These are phyloP conservation scores for Zygothrica quintamaculata DNA, from an alignment of 2,888 invertebrate genomes.

Conservation along the genomic window DNA sequence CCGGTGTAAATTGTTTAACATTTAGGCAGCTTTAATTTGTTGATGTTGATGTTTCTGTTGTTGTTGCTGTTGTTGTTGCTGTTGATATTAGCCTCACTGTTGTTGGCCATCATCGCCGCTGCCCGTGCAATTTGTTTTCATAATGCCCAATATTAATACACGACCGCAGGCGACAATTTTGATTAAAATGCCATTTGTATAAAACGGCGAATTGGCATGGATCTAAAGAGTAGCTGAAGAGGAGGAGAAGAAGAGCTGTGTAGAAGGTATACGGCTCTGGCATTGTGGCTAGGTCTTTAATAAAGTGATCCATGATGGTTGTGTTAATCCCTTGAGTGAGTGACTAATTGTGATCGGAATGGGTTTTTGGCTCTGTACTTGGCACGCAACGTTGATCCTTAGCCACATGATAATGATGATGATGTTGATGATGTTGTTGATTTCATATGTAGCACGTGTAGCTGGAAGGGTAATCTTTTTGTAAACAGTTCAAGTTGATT, in stretches of 20 bases:
- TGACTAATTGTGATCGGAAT: constrained; percentile 63
- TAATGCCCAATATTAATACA: constrained; percentile 71
- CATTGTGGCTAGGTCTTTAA: constrained; percentile 35
- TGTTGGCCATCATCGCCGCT: constrained; percentile 59
- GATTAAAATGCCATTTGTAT: constrained; percentile 77
- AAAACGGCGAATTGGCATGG: constrained; percentile 7
- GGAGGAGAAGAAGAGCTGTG: too few relatives aligned
- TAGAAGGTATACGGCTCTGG: too few relatives aligned
- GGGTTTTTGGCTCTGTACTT: constrained; percentile 13
- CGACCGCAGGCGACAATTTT: constrained; percentile 73
- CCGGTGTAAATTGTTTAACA: constrained; percentile 78
- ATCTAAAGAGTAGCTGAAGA: too few relatives aligned
- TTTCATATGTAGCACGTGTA: constrained; percentile 58
- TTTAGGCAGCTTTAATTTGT: constrained; percentile 77
- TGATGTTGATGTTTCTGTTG: constrained; percentile 12
- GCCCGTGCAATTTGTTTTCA: constrained; percentile 72
- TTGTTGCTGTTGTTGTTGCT: constrained; percentile 15
- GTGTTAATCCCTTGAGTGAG: constrained; percentile 53
- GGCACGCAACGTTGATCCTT: constrained; percentile 33
- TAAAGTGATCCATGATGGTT: constrained; percentile 60
- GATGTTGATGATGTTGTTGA: too few relatives aligned
- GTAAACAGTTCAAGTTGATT: constrained; percentile 69
- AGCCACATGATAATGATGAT: too few relatives aligned
- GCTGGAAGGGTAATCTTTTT: constrained; percentile 51
- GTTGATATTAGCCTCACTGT: constrained; percentile 12